Evolutionary conservation across 2,113 vertebrate species (phyloP).

Genomic region (Xyrauchen texanus): DNA sequence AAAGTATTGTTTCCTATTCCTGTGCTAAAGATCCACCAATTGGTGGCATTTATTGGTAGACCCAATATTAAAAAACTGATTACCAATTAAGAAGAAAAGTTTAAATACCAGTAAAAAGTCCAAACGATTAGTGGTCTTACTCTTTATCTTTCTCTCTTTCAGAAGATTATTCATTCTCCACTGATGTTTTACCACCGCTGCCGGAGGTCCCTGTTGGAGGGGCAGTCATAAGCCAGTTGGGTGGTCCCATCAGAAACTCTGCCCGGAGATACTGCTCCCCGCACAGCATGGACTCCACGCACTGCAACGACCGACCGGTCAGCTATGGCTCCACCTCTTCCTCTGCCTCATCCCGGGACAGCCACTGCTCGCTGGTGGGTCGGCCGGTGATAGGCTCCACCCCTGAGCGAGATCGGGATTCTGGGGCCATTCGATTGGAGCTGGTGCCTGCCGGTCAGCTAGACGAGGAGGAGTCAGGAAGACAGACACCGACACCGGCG

Average conservation of each 20-base stretch:
- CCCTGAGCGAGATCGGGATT: constrained; percentile 85
- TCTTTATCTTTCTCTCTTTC: constrained; percentile 31
- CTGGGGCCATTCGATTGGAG: constrained; percentile 89
- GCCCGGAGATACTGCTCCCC: constrained; percentile 72
- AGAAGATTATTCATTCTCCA: constrained; percentile 83
- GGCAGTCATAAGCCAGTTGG: constrained; percentile 69
- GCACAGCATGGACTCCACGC: constrained; percentile 85
- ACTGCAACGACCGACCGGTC: constrained; percentile 88
- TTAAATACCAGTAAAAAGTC: too few relatives aligned
- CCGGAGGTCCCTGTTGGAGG: constrained; percentile 73
- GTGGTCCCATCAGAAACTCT: constrained; percentile 65
- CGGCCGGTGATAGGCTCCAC: constrained; percentile 84
- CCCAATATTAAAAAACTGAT: too few relatives aligned
- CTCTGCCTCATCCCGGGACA: constrained; percentile 93
- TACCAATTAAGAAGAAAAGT: too few relatives aligned
- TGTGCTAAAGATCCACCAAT: too few relatives aligned
- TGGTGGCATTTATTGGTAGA: too few relatives aligned
- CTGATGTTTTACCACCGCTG: constrained; percentile 79
- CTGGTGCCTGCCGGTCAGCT: constrained; percentile 84
- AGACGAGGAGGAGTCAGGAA: constrained; percentile 73
- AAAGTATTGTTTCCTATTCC: too few relatives aligned
- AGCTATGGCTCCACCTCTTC: constrained; percentile 98
- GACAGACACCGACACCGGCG: constrained; percentile 58
- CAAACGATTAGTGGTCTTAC: background rate
- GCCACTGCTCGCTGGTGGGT: constrained; percentile 92